Percentiles rank a stretch among this genome's conserved stretches.
phyloP scores from a whole-genome alignment of 1,140 invertebrate genomes.

The Halotydeus destructor region DNA sequence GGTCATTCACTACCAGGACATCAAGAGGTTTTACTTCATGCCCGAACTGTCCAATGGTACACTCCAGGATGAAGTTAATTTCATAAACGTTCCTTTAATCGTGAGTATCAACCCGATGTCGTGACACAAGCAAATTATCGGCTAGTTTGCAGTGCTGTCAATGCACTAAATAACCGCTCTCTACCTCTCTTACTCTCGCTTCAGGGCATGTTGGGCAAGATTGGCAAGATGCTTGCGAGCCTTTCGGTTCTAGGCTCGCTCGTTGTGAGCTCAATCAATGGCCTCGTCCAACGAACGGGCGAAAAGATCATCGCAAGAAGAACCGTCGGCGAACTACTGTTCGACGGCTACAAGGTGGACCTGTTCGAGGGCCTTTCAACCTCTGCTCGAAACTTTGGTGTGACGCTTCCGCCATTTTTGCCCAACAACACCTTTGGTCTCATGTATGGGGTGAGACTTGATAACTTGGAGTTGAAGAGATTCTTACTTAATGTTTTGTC shows the following conservation, averaged over 20 bases:
- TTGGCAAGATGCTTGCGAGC: slow-evolving; percentile 4
- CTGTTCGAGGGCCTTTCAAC: slow-evolving; percentile 11
- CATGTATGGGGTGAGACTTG: background rate
- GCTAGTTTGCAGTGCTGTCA: background rate
- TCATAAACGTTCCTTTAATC: slow-evolving; percentile 24
- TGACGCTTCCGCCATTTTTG: background rate
- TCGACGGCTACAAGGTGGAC: slow-evolving; percentile 18
- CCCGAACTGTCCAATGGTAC: slow-evolving; percentile 16
- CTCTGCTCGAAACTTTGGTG: background rate
- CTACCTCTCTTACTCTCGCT: slow-evolving; percentile 11
- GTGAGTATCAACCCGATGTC: too few relatives aligned
- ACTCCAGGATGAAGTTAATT: slow-evolving; percentile 23
- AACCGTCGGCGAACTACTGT: slow-evolving; percentile 16
- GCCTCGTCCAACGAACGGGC: slow-evolving; percentile 3
- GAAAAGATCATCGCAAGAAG: slow-evolving; percentile 10
- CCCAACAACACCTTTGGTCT: background rate
- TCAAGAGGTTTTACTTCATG: slow-evolving; percentile 19
- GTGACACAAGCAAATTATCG: too few relatives aligned
- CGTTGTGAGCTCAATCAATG: slow-evolving; percentile 5
- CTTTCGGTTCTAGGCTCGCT: background rate
- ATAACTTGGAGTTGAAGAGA: too few relatives aligned
- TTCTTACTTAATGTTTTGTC: too few relatives aligned
- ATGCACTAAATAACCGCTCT: slow-evolving; percentile 1
- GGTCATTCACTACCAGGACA: slow-evolving; percentile 23
- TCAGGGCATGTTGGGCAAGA: slow-evolving; percentile 6